Evolutionary conservation across 2,797 vertebrate species (phyloP), one percentile per base, ranked within the genome.

Genomic region (Sciurus vulgaris): DNA sequence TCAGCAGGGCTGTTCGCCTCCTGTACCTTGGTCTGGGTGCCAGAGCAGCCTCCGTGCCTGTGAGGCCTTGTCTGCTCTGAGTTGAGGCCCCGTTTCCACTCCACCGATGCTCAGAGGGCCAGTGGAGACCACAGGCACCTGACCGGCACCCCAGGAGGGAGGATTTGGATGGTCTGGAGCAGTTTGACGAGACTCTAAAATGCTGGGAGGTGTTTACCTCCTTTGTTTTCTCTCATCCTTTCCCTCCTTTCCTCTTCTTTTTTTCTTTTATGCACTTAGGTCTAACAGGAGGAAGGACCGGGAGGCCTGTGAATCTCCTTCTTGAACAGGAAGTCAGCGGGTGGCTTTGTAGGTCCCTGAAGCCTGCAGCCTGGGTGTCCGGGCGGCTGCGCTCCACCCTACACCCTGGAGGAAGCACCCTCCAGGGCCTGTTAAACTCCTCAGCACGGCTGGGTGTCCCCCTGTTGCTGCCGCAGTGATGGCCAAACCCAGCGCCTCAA

Each of bases 81-180:
- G 76, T 92, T 63, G 79, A 86, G 91, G 96, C 97, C 97, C 97
- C 73, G 17, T 97, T 97, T 97, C 78, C 49, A 0, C 94, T 92
- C 93, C 96, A 85, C 88, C 41, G 82, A 72, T 85, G 67, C 86
- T 77, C 96, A 78, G 96, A 87, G 70, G 96, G 83, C 96, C 93
- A 72, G 44, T 51, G 87, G 93, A 77, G 70, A 96, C 92, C 76
- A 85, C 33, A 35, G 3, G 49, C 49, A 51, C 49, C 49, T 86
- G 81, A 17, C 63, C 38, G 78, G 44, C 44, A 47, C 44, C 91
- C 0, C 0, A 96, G 95, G 93, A 77, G 77, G 56, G 56, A 93
- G 83, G 85, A 88, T 89, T 97, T 91, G 28, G 93, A 74, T 79
- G 14, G 54, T 83, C 94, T 86, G 0, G 77, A 24, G 11, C 17